Base-by-base conservation (phyloP, 2,888 invertebrate genomes). In the Lacanobia wlatinum region DNA sequence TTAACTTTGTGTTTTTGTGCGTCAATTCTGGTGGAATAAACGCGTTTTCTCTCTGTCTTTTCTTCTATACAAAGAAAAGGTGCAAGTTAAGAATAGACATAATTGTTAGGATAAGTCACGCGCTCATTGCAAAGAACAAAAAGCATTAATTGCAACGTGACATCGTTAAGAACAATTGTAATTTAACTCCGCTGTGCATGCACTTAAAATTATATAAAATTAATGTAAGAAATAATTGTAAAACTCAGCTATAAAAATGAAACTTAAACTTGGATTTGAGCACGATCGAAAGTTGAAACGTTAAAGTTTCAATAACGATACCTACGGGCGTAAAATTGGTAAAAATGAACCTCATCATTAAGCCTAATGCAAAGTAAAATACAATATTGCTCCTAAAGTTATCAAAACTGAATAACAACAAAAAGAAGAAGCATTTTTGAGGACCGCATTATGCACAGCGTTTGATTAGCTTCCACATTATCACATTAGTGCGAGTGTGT, bases 51-150 rank as follows among this genome's bases (percentile, higher is more conserved):
- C 5, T 34, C 34, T 34, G 4, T 34, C 34, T 34, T 34, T 34
- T 34, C 4, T 34, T 48, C 40, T 56, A 28, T 46, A 59, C 58
- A 62, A 53, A 14, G 61, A 58, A 64, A 77, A 65, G 58, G 58
- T 7, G 61, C 50, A 48, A 71, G 4, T 50, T 23, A 40, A 73
- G 59, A 82, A 70, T 62, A 64, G 62, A 74, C 48, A 71, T 58
- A 62, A 67, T 71, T 59, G 75, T 74, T 74, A 80, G 86, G 80
- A 87, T 87, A 88, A 84, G 90, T 88, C 90, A 90, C 86, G 90
- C 90, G 87, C 90, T 90, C 88, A 87, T 90, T 83, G 63, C 69
- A 71, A 56, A 73, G 80, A 82, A 86, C 78, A 86, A 87, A 80
- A 84, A 84, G 73, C 77, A 74, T 76, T 73, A 73, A 80, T 78